Base-by-base conservation (phyloP, 2,888 invertebrate genomes). In the Atethmia centrago region DNA sequence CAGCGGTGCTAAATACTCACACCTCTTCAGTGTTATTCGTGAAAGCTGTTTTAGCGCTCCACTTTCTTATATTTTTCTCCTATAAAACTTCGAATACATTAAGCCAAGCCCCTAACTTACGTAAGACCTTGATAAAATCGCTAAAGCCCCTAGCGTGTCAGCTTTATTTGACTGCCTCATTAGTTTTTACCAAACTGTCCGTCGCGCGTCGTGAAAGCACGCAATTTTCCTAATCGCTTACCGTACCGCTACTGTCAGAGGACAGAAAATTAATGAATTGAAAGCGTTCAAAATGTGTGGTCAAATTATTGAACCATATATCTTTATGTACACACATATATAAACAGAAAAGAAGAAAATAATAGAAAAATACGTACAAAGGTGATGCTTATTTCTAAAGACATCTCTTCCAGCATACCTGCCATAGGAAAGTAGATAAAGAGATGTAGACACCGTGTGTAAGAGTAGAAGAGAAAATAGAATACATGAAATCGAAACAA, bases 101-200 rank as follows among this genome's bases (percentile, higher is more conserved):
- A 51, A 59, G 53, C 7, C 61, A 53, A 61, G 21, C 51, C 74
- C 21, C 16, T 7, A 36, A 58, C 36, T 19, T 36, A 19, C n/a
- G 3, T 12, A 47, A 31, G 16, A 21, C 72, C 55, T 62, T 79
- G 75, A 71, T 79, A 55, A 31, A 55, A 36, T 49, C 61, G 31
- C 25, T 25, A 31, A 47, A n/a, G 16, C 21, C 10, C 47, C 14
- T 8, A n/a, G 25, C 4, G 9, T 51, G 68, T 45, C 42, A 19
- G 40, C n/a, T 63, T 51, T 77, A 40, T 67, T 68, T 77, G 77
- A 3, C 77, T 42, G 21, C 14, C 40, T 71, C 71, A 71, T 75
- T 79, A 62, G 61, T 62, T 61, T 58, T 12, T 8, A 61, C 16
- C 47, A 71, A 78, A 5, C 9, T 47, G 28, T 59, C 74, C 31